Conservation (phyloP, 2,888 invertebrate genomes). For the Copidosoma aretas region DNA sequence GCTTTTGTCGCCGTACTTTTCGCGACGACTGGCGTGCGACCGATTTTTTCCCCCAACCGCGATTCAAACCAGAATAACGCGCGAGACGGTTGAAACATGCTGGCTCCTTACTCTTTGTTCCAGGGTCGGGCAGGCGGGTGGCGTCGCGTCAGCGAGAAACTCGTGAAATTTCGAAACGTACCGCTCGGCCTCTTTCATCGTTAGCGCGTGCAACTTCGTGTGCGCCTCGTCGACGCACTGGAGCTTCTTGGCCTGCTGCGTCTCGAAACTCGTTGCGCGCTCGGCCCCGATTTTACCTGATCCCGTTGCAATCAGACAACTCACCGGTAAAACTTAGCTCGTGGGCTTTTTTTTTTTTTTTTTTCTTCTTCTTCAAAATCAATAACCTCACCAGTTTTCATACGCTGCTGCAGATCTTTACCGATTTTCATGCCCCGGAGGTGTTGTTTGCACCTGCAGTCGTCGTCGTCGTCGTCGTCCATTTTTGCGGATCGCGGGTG, state of each 20-base stretch:
- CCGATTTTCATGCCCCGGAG: conserved; percentile 28
- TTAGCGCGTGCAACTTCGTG: conserved; percentile 44
- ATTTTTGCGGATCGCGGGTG: too few species aligned
- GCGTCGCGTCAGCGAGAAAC: conserved; percentile 30
- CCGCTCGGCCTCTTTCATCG: conserved; percentile 44
- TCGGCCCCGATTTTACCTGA: conserved; percentile 20
- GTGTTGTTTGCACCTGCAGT: neutral
- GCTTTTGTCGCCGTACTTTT: neutral
- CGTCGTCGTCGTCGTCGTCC: neutral
- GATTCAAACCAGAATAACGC: too few species aligned
- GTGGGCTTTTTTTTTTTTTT: too few species aligned
- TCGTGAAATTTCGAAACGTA: conserved; percentile 41
- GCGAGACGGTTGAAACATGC: too few species aligned
- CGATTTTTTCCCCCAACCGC: too few species aligned
- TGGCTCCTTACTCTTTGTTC: conserved; percentile 14
- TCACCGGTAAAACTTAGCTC: too few species aligned
- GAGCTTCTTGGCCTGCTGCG: conserved; percentile 51
- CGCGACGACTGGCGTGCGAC: too few species aligned
- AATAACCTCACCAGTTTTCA: conserved; percentile 18
- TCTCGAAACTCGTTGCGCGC: conserved; percentile 39
- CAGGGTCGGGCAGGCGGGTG: conserved; percentile 40
- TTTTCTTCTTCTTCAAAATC: neutral
- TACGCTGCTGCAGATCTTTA: conserved; percentile 13
- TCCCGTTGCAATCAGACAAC: neutral
- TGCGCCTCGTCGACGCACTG: conserved; percentile 48